Conservation (phyloP, 2,797 vertebrate species). For the Gadopsis bispinosus region DNA sequence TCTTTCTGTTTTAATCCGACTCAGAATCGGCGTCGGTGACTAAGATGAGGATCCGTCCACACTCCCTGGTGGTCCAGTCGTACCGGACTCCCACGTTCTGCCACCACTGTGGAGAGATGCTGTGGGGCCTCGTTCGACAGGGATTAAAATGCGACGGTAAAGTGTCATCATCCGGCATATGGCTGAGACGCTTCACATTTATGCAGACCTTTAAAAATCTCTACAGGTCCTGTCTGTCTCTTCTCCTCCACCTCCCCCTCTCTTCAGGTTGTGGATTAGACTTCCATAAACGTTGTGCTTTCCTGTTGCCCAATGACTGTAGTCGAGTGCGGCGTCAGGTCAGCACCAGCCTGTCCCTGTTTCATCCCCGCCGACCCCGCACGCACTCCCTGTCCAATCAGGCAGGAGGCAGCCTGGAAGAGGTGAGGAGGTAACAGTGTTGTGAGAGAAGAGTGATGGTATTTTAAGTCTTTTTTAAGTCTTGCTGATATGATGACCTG, state of each 20-base stretch:
- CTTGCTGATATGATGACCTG: too few species aligned
- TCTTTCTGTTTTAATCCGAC: not conserved
- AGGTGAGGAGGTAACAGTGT: slow-evolving; percentile 60
- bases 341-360: slow-evolving; percentile 85
- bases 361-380: slow-evolving; percentile 71
- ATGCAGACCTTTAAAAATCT: too few species aligned
- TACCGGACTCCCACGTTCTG: slow-evolving; percentile 87
- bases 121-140: slow-evolving; percentile 86
- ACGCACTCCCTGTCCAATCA: slow-evolving; percentile 76
- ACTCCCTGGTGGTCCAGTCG: slow-evolving; percentile 84
- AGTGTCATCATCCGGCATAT: too few species aligned
- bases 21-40: slow-evolving; percentile 77
- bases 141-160: slow-evolving; percentile 85
- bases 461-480: too few species aligned
- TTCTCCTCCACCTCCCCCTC: not conserved
- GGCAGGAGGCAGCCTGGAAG: slow-evolving; percentile 83
- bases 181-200: not conserved
- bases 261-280: slow-evolving; percentile 90
- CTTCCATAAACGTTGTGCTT: slow-evolving; percentile 92
- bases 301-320: slow-evolving; percentile 88
- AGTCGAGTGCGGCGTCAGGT: slow-evolving; percentile 85
- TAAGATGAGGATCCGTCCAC: slow-evolving; percentile 78
- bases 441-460: not conserved
- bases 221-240: not conserved
- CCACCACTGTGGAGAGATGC: slow-evolving; percentile 86